Evolutionary conservation across 2,888 invertebrate species (phyloP), one percentile per base, ranked within the genome.

Genomic region (Eurytoma adleriae): DNA sequence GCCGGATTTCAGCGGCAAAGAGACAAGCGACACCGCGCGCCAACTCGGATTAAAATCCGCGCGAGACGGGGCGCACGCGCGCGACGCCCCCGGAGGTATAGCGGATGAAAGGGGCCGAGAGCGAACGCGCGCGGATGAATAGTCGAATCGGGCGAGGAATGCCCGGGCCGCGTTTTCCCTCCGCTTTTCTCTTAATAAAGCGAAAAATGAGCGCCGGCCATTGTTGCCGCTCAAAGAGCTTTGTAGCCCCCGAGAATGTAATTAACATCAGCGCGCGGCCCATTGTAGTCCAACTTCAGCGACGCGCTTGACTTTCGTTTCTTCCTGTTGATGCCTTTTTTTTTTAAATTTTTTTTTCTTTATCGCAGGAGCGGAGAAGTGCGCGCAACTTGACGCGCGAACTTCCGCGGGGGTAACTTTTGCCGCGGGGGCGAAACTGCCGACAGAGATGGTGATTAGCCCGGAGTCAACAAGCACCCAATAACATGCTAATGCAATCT

Each of bases 401-500:
- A 71, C 50, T 71, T 71, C 40, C 40, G 24, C 67, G 68, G 7
- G 30, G 68, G 68, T 75, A 68, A 68, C 68, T 67, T 75, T 75
- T 67, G 52, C 68, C n/a, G 52, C 48, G 48, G 48, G 48, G n/a
- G 16, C 24, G 57, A 12, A 18, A 54, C 52, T 52, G 18, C 27
- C 62, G 69, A 71, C 75, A 76, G 71, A 69, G 69, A 83, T 83
- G 83, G 84, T 86, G 88, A 89, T 89, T 89, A 89, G 88, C 86
- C 84, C 85, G 79, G 80, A 84, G 89, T 88, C 88, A 89, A 89
- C 89, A 89, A 87, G 85, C 85, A 85, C 85, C 88, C 88, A 89
- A 89, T 89, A 89, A 89, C 88, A 89, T 89, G 89, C 88, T 88
- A 89, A 89, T 88, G 87, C 85, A 86, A 85, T 75, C 73, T 74